Conservation (phyloP, 2,113 vertebrate genomes). For the Alosa alosa region DNA sequence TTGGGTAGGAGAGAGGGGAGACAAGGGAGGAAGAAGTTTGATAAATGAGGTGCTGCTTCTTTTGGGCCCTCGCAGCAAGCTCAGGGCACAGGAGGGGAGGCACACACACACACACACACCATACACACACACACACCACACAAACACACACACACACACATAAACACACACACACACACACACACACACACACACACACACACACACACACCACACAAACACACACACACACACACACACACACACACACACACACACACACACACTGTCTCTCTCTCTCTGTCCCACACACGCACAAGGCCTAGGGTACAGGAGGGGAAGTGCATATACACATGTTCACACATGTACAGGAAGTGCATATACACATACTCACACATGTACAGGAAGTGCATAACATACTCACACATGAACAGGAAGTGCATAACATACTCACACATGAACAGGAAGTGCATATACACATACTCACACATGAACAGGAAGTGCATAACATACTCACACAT, state of each 20-base stretch:
- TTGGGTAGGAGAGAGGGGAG: too few species aligned
- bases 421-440: background rate
- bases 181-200: conserved; percentile 12
- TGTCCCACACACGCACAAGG: background rate
- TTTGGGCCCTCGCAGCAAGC: too few species aligned
- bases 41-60: too few species aligned
- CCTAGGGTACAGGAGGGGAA: too few species aligned
- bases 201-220: background rate
- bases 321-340: background rate
- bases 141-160: background rate
- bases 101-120: background rate
- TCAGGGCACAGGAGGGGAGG: too few species aligned
- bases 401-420: too few species aligned
- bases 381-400: background rate
- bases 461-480: background rate
- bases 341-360: background rate
- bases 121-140: background rate
- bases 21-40: too few species aligned
- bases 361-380: background rate
- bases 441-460: background rate
- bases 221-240: background rate
- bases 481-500: background rate
- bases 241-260: background rate
- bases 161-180: background rate
- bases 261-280: background rate